phyloP scores from a whole-genome alignment of 2,797 vertebrate genomes.

The Bradypodion pumilum region DNA sequence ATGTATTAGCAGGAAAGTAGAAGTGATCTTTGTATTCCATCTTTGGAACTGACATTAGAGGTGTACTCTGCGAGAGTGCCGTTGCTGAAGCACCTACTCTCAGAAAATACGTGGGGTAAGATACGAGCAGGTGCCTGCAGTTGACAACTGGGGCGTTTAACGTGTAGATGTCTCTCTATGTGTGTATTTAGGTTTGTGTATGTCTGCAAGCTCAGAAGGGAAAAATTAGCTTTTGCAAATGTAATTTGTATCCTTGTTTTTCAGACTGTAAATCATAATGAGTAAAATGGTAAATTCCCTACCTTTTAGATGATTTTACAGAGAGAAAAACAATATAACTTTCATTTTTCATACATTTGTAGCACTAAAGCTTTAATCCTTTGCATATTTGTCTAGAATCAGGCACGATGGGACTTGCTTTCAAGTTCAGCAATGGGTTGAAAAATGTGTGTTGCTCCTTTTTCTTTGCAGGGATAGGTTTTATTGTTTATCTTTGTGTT shows the following conservation, averaged over 20 bases:
- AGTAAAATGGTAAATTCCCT: neutral
- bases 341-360: neutral
- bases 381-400: neutral
- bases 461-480: neutral
- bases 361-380: neutral
- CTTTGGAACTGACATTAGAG: constrained; percentile 1
- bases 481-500: neutral
- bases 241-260: neutral
- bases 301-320: neutral
- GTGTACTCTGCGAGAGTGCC: neutral
- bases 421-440: neutral
- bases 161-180: too few species aligned
- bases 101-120: constrained; percentile 27
- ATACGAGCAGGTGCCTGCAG: constrained; percentile 1
- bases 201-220: too few species aligned
- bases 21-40: constrained; percentile 12
- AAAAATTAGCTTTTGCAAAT: too few species aligned
- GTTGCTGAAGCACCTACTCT: neutral
- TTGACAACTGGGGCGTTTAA: neutral
- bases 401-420: neutral
- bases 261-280: neutral
- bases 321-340: neutral
- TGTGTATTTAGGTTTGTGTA: neutral
- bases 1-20: neutral
- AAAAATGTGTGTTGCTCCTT: neutral